phyloP scores from a whole-genome alignment of 2,797 vertebrate species.

The Heterohyrax brucei region DNA sequence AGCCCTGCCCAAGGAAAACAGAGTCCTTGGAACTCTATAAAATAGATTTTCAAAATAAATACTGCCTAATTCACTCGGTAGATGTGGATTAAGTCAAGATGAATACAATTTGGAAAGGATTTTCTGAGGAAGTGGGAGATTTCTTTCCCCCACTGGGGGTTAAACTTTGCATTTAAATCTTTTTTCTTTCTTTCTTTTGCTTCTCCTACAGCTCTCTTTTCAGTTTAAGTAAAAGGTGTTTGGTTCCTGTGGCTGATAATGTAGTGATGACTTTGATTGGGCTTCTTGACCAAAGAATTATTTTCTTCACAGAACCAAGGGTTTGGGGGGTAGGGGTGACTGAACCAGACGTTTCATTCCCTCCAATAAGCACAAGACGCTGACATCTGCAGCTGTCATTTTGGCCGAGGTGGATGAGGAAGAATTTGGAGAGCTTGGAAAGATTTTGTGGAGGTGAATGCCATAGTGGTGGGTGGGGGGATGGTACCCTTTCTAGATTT shows the following conservation, averaged over 20 bases:
- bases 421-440: slow-evolving; percentile 27
- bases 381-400: slow-evolving; percentile 81
- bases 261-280: slow-evolving; percentile 83
- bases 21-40: slow-evolving; percentile 91
- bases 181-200: not conserved
- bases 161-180: slow-evolving; percentile 89
- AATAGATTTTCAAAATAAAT: slow-evolving; percentile 93
- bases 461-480: slow-evolving; percentile 15
- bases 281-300: slow-evolving; percentile 81
- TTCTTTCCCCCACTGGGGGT: slow-evolving; percentile 91
- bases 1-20: slow-evolving; percentile 91
- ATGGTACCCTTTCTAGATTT: slow-evolving; percentile 55
- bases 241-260: slow-evolving; percentile 88
- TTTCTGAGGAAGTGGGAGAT: slow-evolving; percentile 92
- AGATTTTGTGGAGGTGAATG: slow-evolving; percentile 63
- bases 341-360: slow-evolving; percentile 72
- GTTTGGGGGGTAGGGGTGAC: slow-evolving; percentile 65
- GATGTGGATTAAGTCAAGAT: slow-evolving; percentile 93
- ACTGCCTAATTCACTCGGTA: slow-evolving; percentile 92
- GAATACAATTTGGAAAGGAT: slow-evolving; percentile 93
- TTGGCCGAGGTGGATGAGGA: not conserved
- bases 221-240: slow-evolving; percentile 88
- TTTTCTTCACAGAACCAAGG: slow-evolving; percentile 75
- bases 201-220: slow-evolving; percentile 62
- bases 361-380: slow-evolving; percentile 70